Conservation (phyloP, 2,888 invertebrate species). For the Himalopsyche anomala region DNA sequence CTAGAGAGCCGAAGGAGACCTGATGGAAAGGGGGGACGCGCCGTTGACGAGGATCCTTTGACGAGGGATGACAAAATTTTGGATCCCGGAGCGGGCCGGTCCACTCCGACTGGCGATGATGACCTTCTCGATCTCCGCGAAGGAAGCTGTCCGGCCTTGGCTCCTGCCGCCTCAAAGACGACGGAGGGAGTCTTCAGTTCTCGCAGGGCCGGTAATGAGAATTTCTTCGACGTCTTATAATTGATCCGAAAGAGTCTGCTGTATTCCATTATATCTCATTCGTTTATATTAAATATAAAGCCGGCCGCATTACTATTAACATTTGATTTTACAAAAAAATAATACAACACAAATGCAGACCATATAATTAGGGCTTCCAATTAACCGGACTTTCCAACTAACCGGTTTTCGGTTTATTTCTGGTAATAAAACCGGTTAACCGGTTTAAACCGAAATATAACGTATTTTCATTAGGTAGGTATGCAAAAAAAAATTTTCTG, state of each 20-base stretch:
- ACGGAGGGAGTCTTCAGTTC: conserved; percentile 40
- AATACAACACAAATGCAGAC: no score
- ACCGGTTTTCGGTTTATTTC: no score
- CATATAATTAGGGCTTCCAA: no score
- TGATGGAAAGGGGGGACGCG: conserved; percentile 18
- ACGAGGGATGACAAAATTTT: conserved; percentile 61
- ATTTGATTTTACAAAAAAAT: not conserved
- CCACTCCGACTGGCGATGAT: conserved; percentile 53
- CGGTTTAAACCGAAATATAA: no score
- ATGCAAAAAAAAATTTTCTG: no score
- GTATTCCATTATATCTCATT: not conserved
- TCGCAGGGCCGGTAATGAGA: conserved; percentile 8
- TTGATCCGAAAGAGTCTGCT: not conserved
- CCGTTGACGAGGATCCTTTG: not conserved
- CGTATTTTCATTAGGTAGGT: no score
- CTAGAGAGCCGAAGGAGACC: conserved; percentile 69
- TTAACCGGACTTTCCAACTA: no score
- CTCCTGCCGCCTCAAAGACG: conserved; percentile 40
- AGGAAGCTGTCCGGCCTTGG: not conserved
- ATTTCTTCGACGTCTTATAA: conserved; percentile 63
- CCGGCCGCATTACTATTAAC: not conserved
- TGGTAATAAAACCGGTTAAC: no score
- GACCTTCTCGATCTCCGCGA: conserved; percentile 61
- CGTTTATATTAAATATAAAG: not conserved
- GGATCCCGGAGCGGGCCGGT: conserved; percentile 58